Percentiles rank a stretch among this genome's conserved stretches.
These are phyloP conservation scores for Periophthalmus magnuspinnatus DNA, from an alignment of 2,797 vertebrate genomes.

Conservation along the genomic window DNA sequence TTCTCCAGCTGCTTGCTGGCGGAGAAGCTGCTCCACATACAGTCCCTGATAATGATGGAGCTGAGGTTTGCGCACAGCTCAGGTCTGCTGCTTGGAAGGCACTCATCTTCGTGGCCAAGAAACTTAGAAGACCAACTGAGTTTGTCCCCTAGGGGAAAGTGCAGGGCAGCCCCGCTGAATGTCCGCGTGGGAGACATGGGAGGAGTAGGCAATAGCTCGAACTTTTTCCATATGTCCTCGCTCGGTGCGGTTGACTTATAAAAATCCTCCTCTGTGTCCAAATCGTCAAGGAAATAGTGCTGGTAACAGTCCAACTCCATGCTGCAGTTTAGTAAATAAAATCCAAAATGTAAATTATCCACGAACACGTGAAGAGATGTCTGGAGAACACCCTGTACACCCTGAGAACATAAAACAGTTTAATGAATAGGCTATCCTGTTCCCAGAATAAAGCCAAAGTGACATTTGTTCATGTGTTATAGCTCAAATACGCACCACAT, in stretches of 20 bases:
- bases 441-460: slow-evolving; percentile 21
- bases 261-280: slow-evolving; percentile 89
- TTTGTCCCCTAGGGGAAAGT: slow-evolving; percentile 72
- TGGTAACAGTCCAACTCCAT: slow-evolving; percentile 90
- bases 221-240: slow-evolving; percentile 99
- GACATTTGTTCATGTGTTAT: slow-evolving; percentile 37
- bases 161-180: slow-evolving; percentile 58
- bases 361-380: slow-evolving; percentile 11
- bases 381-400: slow-evolving; percentile 33
- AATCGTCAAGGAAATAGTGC: slow-evolving; percentile 89
- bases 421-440: slow-evolving; percentile 30
- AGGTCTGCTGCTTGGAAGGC: slow-evolving; percentile 73
- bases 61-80: slow-evolving; percentile 86
- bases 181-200: slow-evolving; percentile 85
- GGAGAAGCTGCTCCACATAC: slow-evolving; percentile 98
- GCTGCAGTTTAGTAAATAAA: slow-evolving; percentile 37
- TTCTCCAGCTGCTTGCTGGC: slow-evolving; percentile 89
- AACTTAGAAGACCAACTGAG: slow-evolving; percentile 74
- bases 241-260: slow-evolving; percentile 93
- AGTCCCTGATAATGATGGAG: slow-evolving; percentile 93
- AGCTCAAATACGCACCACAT: slow-evolving; percentile 33
- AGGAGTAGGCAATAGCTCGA: slow-evolving; percentile 91
- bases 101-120: slow-evolving; percentile 81
- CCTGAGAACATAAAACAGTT: slow-evolving; percentile 34
- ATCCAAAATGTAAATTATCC: slow-evolving; percentile 19